phyloP scores from a whole-genome alignment of 53 echinoderm and acorn worm species.

The Echinarachnius parma region DNA sequence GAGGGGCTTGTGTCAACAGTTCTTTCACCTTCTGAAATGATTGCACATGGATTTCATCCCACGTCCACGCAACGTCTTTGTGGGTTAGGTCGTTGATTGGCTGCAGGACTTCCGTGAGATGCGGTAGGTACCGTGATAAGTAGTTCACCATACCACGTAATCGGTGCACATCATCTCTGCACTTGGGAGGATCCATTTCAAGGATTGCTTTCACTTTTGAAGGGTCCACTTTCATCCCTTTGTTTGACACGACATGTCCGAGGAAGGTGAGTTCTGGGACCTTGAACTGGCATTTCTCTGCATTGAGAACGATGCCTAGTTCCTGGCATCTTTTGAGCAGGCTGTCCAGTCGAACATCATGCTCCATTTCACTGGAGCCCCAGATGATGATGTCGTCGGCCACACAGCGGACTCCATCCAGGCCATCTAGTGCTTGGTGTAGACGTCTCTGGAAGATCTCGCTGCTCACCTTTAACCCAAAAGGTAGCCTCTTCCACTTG shows the following conservation, averaged over 20 bases:
- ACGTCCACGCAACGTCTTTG: conserved; percentile 52
- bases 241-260: conserved; percentile 51
- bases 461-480: conserved; percentile 46
- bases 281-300: conserved; percentile 51
- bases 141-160: conserved; percentile 54
- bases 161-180: conserved; percentile 43
- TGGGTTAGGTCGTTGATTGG: conserved; percentile 45
- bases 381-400: conserved; percentile 59
- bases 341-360: conserved; percentile 62
- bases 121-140: conserved; percentile 42
- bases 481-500: conserved; percentile 43
- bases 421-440: conserved; percentile 49
- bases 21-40: conserved; percentile 48
- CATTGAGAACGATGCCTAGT: conserved; percentile 57
- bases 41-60: conserved; percentile 46
- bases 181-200: conserved; percentile 38
- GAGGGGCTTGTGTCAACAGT: conserved; percentile 35
- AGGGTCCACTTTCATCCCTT: conserved; percentile 57
- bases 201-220: conserved; percentile 52
- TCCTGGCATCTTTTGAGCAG: conserved; percentile 58
- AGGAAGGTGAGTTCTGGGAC: conserved; percentile 48
- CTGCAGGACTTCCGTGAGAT: conserved; percentile 22
- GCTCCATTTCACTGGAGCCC: conserved; percentile 41
- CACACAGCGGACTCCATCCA: conserved; percentile 50
- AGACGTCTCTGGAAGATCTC: conserved; percentile 65